These are phyloP conservation scores for Sylvietta virens DNA, from an alignment of 2,113 vertebrate genomes.

Conservation along the genomic window DNA sequence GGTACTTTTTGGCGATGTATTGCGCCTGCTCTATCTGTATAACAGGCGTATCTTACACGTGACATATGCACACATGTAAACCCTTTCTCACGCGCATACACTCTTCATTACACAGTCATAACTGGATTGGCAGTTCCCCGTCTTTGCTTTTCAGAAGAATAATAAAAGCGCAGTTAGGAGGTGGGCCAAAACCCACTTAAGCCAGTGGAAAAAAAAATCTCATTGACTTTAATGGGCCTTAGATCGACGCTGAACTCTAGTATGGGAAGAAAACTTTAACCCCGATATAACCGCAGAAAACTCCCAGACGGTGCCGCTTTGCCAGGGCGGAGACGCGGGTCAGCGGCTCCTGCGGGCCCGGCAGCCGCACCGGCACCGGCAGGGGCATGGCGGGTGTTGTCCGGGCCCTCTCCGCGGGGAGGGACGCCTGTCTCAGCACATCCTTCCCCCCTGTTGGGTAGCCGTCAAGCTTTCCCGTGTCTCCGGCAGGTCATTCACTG, in stretches of 20 bases:
- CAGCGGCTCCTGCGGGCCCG: not conserved
- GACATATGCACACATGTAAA: not conserved
- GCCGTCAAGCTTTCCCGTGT: not conserved
- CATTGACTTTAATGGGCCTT: not conserved
- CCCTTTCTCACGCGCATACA: not conserved
- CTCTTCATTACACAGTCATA: conserved; percentile 6
- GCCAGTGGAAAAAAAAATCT: not conserved
- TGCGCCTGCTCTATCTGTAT: not conserved
- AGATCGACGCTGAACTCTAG: not conserved
- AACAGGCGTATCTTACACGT: not conserved
- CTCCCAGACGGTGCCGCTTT: not conserved
- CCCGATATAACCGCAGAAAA: not conserved
- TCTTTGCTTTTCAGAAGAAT: not conserved
- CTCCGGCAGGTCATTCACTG: conserved; percentile 90
- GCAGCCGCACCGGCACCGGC: not conserved
- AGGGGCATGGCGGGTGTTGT: accelerated
- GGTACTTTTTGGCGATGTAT: not conserved
- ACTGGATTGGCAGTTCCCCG: not conserved
- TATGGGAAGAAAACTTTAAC: not conserved
- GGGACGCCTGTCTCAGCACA: not conserved
- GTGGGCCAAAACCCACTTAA: conserved; percentile 25
- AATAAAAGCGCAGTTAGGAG: conserved; percentile 8
- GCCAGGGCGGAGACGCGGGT: not conserved
- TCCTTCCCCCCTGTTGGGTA: no score
- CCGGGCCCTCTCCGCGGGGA: accelerated